Evolutionary conservation across 2,888 invertebrate genomes (phyloP).

Genomic region (Papilio elwesi): DNA sequence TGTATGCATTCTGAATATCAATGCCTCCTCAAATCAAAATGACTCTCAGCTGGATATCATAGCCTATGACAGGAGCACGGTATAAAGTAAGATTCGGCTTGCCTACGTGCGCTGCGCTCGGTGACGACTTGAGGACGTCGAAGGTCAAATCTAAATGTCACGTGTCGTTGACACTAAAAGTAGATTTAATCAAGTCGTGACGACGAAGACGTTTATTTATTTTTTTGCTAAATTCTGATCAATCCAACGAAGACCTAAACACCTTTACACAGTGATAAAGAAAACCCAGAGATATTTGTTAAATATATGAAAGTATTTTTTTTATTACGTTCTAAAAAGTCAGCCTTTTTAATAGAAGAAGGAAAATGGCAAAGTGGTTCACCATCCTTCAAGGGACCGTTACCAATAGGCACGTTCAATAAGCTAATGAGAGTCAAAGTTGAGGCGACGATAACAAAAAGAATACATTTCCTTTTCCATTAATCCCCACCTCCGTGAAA

Average conservation of each 20-base stretch:
- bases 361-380: too few species aligned
- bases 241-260: background rate
- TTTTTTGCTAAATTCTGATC: slow-evolving; percentile 6
- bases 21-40: slow-evolving; percentile 8
- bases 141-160: slow-evolving; percentile 44
- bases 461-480: too few species aligned
- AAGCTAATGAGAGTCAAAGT: too few species aligned
- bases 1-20: slow-evolving; percentile 18
- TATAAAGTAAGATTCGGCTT: too few species aligned
- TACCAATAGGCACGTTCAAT: too few species aligned
- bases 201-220: slow-evolving; percentile 22
- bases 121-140: slow-evolving; percentile 33
- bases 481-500: too few species aligned
- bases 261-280: background rate
- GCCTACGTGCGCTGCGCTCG: background rate
- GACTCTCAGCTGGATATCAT: background rate
- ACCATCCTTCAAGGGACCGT: too few species aligned
- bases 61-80: background rate
- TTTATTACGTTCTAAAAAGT: background rate
- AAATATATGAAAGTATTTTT: background rate
- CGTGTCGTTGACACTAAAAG: slow-evolving; percentile 46
- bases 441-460: too few species aligned
- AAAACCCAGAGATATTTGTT: background rate
- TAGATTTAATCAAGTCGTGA: slow-evolving; percentile 30
- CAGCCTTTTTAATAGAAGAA: too few species aligned